Conservation (phyloP, 2,888 invertebrate species). For the Trypoxylon attenuatum region DNA sequence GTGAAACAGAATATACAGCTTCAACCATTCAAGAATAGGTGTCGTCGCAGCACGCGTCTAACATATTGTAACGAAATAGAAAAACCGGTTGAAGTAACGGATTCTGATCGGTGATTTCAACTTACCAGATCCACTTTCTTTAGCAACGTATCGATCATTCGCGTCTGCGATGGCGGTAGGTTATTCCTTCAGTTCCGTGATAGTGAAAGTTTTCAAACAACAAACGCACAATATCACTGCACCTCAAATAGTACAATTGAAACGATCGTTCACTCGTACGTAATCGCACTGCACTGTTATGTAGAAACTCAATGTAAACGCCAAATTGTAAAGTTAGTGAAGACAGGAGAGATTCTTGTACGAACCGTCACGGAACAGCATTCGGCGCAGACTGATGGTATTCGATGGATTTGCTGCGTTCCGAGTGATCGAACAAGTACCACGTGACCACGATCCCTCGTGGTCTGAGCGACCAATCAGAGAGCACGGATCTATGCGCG, state of each 20-base stretch:
- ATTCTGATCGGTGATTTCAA: background rate
- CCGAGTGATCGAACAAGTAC: background rate
- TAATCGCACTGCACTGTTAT: background rate
- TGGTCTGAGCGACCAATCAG: background rate
- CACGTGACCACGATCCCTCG: constrained; percentile 27
- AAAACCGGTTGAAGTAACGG: background rate
- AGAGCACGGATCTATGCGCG: background rate
- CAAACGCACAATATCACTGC: no score
- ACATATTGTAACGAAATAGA: no score
- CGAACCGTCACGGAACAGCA: background rate
- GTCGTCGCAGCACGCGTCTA: no score
- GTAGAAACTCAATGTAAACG: no score
- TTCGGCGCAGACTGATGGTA: constrained; percentile 22
- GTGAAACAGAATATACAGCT: no score
- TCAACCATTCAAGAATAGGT: no score
- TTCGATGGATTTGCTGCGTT: background rate
- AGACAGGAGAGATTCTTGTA: constrained; percentile 16
- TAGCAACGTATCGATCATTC: background rate
- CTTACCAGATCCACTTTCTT: background rate
- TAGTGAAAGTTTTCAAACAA: no score
- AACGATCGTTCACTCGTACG: background rate
- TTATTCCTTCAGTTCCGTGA: no score
- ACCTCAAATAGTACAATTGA: background rate
- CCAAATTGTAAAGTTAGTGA: background rate
- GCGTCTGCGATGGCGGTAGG: no score